These are phyloP conservation scores for Hofmannophila pseudospretella DNA, from an alignment of 2,888 invertebrate species.

Conservation along the genomic window DNA sequence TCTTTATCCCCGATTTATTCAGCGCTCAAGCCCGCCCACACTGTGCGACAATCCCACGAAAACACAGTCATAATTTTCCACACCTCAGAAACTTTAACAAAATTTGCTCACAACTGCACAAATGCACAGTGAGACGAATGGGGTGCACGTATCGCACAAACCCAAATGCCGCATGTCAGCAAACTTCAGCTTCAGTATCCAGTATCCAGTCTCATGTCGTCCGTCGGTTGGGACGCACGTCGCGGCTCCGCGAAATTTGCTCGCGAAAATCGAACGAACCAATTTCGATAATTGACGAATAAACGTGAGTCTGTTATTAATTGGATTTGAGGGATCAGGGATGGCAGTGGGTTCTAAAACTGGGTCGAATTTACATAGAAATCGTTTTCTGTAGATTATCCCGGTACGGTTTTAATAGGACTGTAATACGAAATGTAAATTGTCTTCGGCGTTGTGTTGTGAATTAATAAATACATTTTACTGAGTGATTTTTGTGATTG, in stretches of 20 bases:
- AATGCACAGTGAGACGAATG: conserved; percentile 8
- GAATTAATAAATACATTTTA: conserved; percentile 8
- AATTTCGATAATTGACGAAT: conserved; percentile 20
- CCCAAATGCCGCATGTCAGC: conserved; percentile 3
- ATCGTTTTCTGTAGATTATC: conserved; percentile 19
- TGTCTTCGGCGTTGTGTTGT: conserved; percentile 14
- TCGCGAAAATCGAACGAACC: conserved; percentile 8
- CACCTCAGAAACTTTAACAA: conserved; percentile 7
- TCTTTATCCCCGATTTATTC: too few species aligned
- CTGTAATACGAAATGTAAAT: conserved; percentile 14
- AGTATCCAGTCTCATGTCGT: conserved; percentile 9
- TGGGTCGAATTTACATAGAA: conserved; percentile 24
- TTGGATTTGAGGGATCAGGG: conserved; percentile 17
- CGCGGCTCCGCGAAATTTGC: conserved; percentile 1
- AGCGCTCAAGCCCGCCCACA: neutral
- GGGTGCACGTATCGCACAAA: conserved; percentile 8
- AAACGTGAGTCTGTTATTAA: conserved; percentile 23
- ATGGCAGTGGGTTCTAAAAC: conserved; percentile 14
- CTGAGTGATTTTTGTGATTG: conserved; percentile 5
- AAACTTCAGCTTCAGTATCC: conserved; percentile 5
- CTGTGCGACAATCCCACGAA: neutral
- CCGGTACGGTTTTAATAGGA: conserved; percentile 12
- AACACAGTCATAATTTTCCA: neutral
- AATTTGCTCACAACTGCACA: conserved; percentile 6
- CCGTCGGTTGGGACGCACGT: conserved; percentile 12